phyloP scores from a whole-genome alignment of 92 coral and sea anemone species.

The Pocillopora meandrina region DNA sequence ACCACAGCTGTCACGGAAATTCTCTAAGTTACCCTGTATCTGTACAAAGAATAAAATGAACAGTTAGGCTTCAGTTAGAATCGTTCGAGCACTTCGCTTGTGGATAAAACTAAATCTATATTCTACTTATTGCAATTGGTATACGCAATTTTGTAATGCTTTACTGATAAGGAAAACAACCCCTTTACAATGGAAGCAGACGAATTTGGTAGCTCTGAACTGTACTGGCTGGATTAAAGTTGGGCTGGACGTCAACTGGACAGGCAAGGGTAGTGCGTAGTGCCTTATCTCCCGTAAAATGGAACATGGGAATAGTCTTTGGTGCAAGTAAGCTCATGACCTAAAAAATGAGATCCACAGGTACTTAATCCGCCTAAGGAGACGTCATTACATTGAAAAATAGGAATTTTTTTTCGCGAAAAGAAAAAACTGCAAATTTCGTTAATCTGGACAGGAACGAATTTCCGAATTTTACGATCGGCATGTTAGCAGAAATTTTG shows the following conservation, averaged over 20 bases:
- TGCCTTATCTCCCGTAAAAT: conserved; percentile 73
- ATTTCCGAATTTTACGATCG: too few species aligned
- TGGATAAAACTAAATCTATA: conserved; percentile 42
- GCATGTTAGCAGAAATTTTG: too few species aligned
- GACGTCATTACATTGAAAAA: too few species aligned
- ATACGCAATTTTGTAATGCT: conserved; percentile 66
- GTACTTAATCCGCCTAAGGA: too few species aligned
- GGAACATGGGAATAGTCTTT: conserved; percentile 70
- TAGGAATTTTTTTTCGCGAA: too few species aligned
- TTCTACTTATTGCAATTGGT: conserved; percentile 68
- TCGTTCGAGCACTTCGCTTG: conserved; percentile 45
- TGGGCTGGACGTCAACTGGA: conserved; percentile 69
- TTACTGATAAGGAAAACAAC: conserved; percentile 48
- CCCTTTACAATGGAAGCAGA: conserved; percentile 80
- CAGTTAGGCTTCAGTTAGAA: neutral
- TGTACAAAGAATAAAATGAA: neutral
- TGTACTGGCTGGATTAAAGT: conserved; percentile 74
- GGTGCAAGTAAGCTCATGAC: conserved; percentile 76
- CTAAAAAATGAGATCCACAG: conserved; percentile 31
- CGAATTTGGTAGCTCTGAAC: conserved; percentile 72
- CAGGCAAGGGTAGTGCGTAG: conserved; percentile 83
- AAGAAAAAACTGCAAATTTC: too few species aligned
- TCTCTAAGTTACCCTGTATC: conserved; percentile 89
- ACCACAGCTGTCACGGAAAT: conserved; percentile 85
- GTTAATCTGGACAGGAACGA: too few species aligned